Base-by-base conservation (phyloP, 1,140 invertebrate species). In the Drosophila lini region DNA sequence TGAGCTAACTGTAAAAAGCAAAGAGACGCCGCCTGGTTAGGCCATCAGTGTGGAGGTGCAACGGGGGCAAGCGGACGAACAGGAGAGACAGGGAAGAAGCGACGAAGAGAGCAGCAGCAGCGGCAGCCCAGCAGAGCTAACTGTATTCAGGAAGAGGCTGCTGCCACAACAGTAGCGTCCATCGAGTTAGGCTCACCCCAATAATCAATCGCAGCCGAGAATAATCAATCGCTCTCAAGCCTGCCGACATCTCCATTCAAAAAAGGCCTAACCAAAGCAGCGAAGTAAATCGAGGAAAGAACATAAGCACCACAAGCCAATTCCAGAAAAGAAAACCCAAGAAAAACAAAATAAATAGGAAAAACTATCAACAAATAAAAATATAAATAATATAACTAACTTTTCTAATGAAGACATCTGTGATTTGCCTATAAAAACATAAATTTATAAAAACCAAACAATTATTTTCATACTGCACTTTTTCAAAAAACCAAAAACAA, bases 31-130 rank as follows among this genome's bases (percentile, higher is more conserved):
- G 75, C 62, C 65, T 82, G 83, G 83, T 86, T 86, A 89, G 83
- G 83, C 83, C 83, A 81, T 83, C 80, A 83, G 83, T 86, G 82
- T 75, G 82, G 82, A 86, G 83, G 80, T 88, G 83, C 83, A 85
- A 68, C 82, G 82, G 81, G 58, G 81, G 81, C 81, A 31, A 58
- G 36, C 38, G 36, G 13, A 28, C 34, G 40, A 53, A 15, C n/a
- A 44, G 32, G 44, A 55, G 47, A 28, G 34, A 16, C 59, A 28
- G 34, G 45, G 59, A 61, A 52, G n/a, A 34, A 34, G 53, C 34
- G 34, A 40, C 34, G 34, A 32, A 45, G 11, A 15, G 38, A 34
- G 61, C 38, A 75, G 28, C 53, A 19, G 28, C 45, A 19, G 16
- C 32, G 8, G 10, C 47, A 50, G 48, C 50, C 50, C 50, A 52